These are phyloP conservation scores for Gambusia yucatana DNA, from an alignment of 2,797 vertebrate species.

Conservation along the genomic window DNA sequence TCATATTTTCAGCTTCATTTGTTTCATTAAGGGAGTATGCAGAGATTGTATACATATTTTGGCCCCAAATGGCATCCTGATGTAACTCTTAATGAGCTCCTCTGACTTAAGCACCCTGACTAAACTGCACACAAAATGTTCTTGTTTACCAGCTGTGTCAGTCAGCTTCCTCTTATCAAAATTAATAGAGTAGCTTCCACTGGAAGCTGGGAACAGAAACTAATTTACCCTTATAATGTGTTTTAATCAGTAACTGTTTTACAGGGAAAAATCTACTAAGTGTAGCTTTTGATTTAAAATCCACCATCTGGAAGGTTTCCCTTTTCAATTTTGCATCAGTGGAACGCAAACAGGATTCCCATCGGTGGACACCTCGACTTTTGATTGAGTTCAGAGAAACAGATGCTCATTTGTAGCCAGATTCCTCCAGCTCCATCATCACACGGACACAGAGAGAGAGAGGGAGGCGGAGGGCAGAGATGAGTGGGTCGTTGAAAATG, in stretches of 20 bases:
- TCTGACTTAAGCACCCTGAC: slow-evolving; percentile 32
- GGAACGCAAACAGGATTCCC: slow-evolving; percentile 51
- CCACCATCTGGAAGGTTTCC: slow-evolving; percentile 10
- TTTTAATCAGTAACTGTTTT: slow-evolving; percentile 32
- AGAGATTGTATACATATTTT: slow-evolving; percentile 12
- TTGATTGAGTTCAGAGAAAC: slow-evolving; percentile 70
- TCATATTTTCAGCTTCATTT: slow-evolving; percentile 32
- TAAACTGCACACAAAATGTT: slow-evolving; percentile 9
- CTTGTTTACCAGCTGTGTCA: slow-evolving; percentile 22
- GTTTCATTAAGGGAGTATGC: slow-evolving; percentile 33
- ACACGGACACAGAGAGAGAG: slow-evolving; percentile 11
- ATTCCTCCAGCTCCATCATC: slow-evolving; percentile 58
- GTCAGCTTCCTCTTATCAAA: slow-evolving; percentile 20
- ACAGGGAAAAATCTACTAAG: slow-evolving; percentile 16
- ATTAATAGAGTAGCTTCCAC: slow-evolving; percentile 23
- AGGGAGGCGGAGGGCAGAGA: slow-evolving; percentile 12
- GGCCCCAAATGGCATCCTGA: slow-evolving; percentile 19
- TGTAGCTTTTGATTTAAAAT: slow-evolving; percentile 36
- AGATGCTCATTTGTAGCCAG: slow-evolving; percentile 60
- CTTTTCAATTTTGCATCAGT: slow-evolving; percentile 27
- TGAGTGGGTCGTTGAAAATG: slow-evolving; percentile 57
- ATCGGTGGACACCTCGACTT: slow-evolving; percentile 44
- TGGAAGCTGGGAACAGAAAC: background rate
- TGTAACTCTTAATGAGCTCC: slow-evolving; percentile 28
- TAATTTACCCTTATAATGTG: slow-evolving; percentile 19